Evolutionary conservation across 2,113 vertebrate genomes (phyloP).

Genomic region (Numida meleagris): DNA sequence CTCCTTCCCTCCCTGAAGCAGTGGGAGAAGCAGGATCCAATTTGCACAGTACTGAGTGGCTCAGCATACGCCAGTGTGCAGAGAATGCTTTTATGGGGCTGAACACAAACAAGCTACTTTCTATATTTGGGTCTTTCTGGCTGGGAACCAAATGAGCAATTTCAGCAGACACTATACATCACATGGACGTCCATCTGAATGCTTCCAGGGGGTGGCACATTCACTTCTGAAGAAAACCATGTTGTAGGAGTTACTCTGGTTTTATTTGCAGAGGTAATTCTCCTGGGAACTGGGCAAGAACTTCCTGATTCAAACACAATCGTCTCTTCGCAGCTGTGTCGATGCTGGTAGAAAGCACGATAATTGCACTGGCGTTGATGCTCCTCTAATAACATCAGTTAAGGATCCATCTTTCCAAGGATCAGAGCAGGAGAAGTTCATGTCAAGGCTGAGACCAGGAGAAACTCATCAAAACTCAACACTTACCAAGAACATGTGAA

Average conservation of each 20-base stretch:
- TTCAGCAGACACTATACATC: neutral
- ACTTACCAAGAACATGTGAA: neutral
- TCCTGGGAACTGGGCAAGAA: neutral
- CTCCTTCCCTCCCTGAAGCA: neutral
- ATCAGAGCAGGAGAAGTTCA: neutral
- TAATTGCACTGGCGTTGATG: neutral
- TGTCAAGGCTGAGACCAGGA: neutral
- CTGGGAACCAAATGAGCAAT: neutral
- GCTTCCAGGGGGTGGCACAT: neutral
- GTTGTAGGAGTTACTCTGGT: neutral
- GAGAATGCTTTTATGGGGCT: neutral
- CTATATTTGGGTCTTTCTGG: neutral
- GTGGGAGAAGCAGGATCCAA: neutral
- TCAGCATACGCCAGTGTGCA: neutral
- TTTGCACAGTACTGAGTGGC: neutral
- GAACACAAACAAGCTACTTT: neutral
- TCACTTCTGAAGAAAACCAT: neutral
- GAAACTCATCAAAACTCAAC: neutral
- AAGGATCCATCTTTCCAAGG: neutral
- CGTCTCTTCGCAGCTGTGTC: neutral
- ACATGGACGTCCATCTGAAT: neutral
- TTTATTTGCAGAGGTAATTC: neutral
- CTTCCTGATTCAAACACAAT: neutral
- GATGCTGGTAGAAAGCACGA: neutral
- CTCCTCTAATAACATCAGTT: neutral